Percentiles rank a stretch among this genome's conserved stretches.
phyloP scores from a whole-genome alignment of 2,113 vertebrate species.

The Talpa occidentalis region DNA sequence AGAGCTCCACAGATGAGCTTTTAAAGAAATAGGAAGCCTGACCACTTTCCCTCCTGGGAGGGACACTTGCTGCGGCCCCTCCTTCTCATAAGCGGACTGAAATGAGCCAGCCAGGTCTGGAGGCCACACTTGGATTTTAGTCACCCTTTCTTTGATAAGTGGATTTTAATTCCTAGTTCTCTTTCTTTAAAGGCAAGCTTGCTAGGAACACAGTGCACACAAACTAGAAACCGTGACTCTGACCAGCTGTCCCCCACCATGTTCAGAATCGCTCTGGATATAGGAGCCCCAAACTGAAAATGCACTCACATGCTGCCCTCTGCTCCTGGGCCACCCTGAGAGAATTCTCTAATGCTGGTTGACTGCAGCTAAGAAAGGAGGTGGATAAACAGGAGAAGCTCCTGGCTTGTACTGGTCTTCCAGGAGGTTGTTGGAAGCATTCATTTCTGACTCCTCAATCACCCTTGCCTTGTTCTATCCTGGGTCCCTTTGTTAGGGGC shows the following conservation, averaged over 20 bases:
- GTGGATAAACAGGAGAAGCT: not conserved
- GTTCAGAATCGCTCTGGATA: no score
- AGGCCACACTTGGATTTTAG: not conserved
- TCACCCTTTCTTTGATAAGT: not conserved
- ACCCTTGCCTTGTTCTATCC: not conserved
- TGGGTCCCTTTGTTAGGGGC: not conserved
- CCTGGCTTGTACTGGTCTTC: accelerated
- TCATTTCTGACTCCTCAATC: no score
- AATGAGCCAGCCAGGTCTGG: not conserved
- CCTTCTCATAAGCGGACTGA: not conserved
- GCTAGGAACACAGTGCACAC: not conserved
- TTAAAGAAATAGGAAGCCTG: not conserved
- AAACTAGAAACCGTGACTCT: not conserved
- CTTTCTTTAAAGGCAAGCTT: not conserved
- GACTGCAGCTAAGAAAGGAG: not conserved
- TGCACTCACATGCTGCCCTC: accelerated
- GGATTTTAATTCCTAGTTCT: not conserved
- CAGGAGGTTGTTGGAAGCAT: not conserved
- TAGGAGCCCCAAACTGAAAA: not conserved
- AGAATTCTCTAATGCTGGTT: not conserved
- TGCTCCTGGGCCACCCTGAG: not conserved
- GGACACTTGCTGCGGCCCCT: not conserved
- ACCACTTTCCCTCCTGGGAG: conserved; percentile 25
- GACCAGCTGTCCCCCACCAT: accelerated
- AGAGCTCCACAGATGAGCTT: not conserved